A percentile compares a stretch with the other conserved stretches of the same genome.
phyloP scores from a whole-genome alignment of 2,888 invertebrate genomes.

The Eucriotettix oculatus region DNA sequence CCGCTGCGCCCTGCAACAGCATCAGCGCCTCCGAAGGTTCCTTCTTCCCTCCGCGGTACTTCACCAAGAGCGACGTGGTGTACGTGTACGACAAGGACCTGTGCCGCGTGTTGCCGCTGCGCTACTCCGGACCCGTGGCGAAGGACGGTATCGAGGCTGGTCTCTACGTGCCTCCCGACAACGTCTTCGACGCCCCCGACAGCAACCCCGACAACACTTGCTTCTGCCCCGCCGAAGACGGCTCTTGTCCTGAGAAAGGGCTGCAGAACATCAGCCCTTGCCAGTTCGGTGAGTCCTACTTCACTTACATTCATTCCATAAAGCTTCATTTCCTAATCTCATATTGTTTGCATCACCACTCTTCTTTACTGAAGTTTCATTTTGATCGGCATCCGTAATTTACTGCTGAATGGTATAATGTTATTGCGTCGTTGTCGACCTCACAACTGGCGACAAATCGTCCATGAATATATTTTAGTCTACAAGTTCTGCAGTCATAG shows the following conservation, averaged over 20 bases:
- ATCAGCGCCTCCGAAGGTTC: constrained; percentile 58
- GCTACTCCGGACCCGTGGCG: constrained; percentile 52
- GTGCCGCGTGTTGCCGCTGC: constrained; percentile 60
- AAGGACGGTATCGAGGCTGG: constrained; percentile 54
- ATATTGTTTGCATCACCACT: too few species aligned
- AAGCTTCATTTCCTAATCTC: too few species aligned
- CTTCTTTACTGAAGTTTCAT: too few species aligned
- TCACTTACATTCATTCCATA: background rate
- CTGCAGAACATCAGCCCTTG: constrained; percentile 76
- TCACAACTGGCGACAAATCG: too few species aligned
- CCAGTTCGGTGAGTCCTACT: constrained; percentile 54
- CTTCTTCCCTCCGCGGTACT: constrained; percentile 64
- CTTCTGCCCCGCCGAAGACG: constrained; percentile 49
- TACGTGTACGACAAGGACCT: constrained; percentile 75
- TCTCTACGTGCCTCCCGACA: constrained; percentile 52
- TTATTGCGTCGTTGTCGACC: too few species aligned
- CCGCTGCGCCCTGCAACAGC: constrained; percentile 48
- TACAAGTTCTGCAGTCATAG: too few species aligned
- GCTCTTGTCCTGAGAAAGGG: constrained; percentile 52
- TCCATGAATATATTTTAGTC: too few species aligned
- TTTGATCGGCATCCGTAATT: too few species aligned
- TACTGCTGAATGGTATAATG: too few species aligned
- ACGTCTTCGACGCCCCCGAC: constrained; percentile 40
- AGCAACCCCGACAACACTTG: constrained; percentile 55
- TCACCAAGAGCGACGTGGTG: constrained; percentile 49